These are phyloP conservation scores for Austrofundulus limnaeus DNA, from an alignment of 2,113 vertebrate genomes.

Conservation along the genomic window DNA sequence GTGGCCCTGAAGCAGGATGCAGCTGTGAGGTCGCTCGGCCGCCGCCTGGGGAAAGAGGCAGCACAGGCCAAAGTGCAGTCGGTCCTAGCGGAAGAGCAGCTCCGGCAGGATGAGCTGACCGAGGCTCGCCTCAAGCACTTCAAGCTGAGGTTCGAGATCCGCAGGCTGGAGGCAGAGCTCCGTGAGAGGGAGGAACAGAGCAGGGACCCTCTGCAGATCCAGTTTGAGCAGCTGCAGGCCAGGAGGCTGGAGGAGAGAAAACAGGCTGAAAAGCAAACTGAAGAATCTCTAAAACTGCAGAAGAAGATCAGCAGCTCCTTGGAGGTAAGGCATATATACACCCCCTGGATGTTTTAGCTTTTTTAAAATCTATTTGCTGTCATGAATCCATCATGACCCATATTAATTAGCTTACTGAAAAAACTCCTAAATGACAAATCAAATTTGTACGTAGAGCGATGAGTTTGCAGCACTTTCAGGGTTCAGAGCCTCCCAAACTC, in stretches of 20 bases:
- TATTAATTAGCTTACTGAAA: no score
- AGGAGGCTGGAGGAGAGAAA: constrained; percentile 78
- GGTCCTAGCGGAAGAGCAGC: constrained; percentile 69
- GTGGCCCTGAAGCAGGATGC: constrained; percentile 71
- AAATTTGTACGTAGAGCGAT: no score
- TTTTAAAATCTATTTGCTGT: no score
- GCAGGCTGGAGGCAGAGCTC: constrained; percentile 67
- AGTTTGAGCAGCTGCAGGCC: constrained; percentile 80
- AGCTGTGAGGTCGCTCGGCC: constrained; percentile 59
- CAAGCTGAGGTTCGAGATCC: constrained; percentile 74
- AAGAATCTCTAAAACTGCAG: constrained; percentile 77
- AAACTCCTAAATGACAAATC: no score
- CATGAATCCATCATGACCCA: no score
- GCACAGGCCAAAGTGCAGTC: constrained; percentile 65
- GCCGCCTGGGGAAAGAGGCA: constrained; percentile 44
- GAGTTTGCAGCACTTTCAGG: no score
- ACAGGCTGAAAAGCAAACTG: constrained; percentile 65
- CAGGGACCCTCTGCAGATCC: constrained; percentile 65
- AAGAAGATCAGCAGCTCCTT: constrained; percentile 71
- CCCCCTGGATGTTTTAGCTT: no score
- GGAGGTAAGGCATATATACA: constrained; percentile 57
- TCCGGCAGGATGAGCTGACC: constrained; percentile 65
- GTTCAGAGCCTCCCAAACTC: no score
- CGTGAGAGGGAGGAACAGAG: constrained; percentile 53
- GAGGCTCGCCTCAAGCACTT: constrained; percentile 76